Conservation (phyloP, 2,888 invertebrate genomes). For the Ypsolopha sequella region DNA sequence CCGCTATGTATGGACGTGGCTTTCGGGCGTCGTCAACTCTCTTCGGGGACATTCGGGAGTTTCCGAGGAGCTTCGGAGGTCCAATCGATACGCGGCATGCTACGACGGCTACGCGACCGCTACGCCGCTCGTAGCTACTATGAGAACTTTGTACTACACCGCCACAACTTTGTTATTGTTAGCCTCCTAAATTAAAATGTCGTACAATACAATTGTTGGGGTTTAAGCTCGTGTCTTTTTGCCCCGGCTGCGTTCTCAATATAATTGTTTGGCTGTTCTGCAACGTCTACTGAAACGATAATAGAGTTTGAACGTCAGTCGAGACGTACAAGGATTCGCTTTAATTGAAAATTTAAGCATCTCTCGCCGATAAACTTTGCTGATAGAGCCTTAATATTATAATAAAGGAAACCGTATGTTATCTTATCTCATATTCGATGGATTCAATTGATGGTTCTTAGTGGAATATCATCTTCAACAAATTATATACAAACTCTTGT, state of each 20-base stretch:
- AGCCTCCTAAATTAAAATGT: conserved; percentile 1
- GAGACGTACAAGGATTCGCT: background rate
- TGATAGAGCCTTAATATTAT: no score
- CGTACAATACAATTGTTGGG: background rate
- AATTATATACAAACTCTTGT: no score
- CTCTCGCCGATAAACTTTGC: no score
- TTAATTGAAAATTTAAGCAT: no score
- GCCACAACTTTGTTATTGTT: conserved; percentile 5
- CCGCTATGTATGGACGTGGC: conserved; percentile 54
- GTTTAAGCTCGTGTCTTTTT: background rate
- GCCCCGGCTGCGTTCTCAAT: background rate
- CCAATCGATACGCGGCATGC: conserved; percentile 57
- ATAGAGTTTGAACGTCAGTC: background rate
- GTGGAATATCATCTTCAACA: no score
- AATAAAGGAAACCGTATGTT: background rate
- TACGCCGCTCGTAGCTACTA: conserved; percentile 43
- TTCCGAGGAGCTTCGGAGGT: conserved; percentile 34
- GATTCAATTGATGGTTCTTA: no score
- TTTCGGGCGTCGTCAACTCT: conserved; percentile 18
- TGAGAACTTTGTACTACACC: conserved; percentile 50
- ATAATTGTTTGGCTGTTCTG: background rate
- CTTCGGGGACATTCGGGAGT: conserved; percentile 19
- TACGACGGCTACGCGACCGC: conserved; percentile 17
- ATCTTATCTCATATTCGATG: no score
- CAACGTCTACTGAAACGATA: background rate